Evolutionary conservation across 2,113 vertebrate species (phyloP), one percentile per base, ranked within the genome.

Genomic region (Typhlomys cinereus): DNA sequence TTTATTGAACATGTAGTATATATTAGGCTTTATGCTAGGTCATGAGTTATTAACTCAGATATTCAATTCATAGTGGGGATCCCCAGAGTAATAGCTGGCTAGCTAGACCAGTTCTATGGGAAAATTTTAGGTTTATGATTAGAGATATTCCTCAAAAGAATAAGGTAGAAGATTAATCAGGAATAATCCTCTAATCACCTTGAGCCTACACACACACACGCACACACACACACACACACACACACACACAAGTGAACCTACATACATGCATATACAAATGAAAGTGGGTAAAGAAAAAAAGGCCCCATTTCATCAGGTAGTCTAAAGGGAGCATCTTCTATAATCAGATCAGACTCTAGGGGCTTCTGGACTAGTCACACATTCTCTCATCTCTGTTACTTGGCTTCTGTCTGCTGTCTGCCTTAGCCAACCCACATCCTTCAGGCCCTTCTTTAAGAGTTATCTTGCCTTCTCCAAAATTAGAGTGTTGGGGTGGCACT

Each of bases 401-500:
- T 89, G 11, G 41, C 44, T 92, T 88, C 61, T 50, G 5, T 70
- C 34, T 94, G 66, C n/a, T 95, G 27, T 17, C 54, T 57, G 5
- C 67, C 50, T 71, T 41, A 66, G 50, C 20, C 41, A 52, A 23
- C 14, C 5, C 41, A 84, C 5, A 12, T 59, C 18, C 70, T 17
- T 79, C 54, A 71, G 61, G 17, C 6, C 10, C 52, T 90, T 81
- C 9, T n/a, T 89, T 89, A 48, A 44, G 18, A 89, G 81, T 17
- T 71, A 23, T 54, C 46, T 86, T 80, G 39, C 67, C 39, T 67
- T 93, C 27, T 90, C 87, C 48, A 39, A 62, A 83, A 36, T 89
- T 48, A 61, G 20, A 73, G 10, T 86, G 10, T 14, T 70, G 31
- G n/a, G n/a, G n/a, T 54, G 25, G 57, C 59, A 59, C 34, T 76